Evolutionary conservation across 2,888 invertebrate species (phyloP).

Genomic region (Steinernema scapterisci): DNA sequence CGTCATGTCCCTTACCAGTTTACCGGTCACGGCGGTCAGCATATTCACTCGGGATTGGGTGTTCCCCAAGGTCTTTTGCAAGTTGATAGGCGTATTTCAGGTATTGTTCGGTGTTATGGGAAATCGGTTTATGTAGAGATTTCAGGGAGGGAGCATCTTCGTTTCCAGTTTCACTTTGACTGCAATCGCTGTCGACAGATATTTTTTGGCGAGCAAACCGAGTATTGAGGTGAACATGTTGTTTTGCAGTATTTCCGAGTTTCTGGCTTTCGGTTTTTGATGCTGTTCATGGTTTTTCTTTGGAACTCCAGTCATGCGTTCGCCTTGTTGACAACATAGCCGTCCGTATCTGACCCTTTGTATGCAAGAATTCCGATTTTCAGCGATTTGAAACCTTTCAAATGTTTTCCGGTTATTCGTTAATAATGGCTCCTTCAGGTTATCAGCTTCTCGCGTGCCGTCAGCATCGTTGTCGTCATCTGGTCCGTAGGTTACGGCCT

Average conservation of each 20-base stretch:
- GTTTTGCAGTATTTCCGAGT: too few species aligned
- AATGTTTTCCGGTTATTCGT: too few species aligned
- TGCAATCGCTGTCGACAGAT: conserved; percentile 65
- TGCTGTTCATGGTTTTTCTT: too few species aligned
- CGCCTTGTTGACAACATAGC: too few species aligned
- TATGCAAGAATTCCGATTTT: too few species aligned
- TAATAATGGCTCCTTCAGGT: conserved; percentile 47
- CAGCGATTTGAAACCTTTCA: too few species aligned
- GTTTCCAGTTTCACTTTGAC: conserved; percentile 66
- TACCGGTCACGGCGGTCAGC: conserved; percentile 64
- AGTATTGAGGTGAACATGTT: conserved; percentile 57
- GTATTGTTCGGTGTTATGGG: conserved; percentile 38
- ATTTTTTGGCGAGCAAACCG: conserved; percentile 59
- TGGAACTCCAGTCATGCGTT: too few species aligned
- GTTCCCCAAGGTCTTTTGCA: conserved; percentile 61
- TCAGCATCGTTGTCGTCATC: conserved; percentile 53
- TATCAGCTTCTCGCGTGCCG: conserved; percentile 56
- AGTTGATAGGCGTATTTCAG: conserved; percentile 63
- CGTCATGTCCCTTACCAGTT: conserved; percentile 55
- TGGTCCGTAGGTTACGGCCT: conserved; percentile 51
- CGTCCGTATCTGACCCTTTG: too few species aligned
- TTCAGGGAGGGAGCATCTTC: conserved; percentile 65
- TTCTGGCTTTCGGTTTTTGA: too few species aligned
- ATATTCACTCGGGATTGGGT: conserved; percentile 65
- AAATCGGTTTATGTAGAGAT: background rate